Evolutionary conservation across 2,888 invertebrate species (phyloP).

Genomic region (Oscheius sp.): DNA sequence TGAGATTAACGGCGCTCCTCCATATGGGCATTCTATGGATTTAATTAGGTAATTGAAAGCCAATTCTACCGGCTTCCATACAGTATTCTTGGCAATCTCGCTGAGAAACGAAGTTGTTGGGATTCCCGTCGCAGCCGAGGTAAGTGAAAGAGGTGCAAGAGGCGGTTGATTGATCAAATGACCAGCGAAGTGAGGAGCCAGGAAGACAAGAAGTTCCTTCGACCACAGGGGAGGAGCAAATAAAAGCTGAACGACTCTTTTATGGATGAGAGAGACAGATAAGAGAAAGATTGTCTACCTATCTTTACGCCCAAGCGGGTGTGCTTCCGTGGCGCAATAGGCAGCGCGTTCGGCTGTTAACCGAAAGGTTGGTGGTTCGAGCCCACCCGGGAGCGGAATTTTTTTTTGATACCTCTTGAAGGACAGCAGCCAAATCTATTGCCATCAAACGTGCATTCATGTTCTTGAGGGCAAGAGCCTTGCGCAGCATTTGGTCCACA

Average conservation of each 20-base stretch:
- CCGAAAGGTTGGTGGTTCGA: constrained; percentile 70
- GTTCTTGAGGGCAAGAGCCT: constrained; percentile 54
- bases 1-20: constrained; percentile 1
- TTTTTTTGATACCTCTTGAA: constrained; percentile 38
- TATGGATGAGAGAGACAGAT: too few species aligned
- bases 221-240: constrained; percentile 35
- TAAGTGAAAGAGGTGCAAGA: constrained; percentile 57
- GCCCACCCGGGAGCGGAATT: constrained; percentile 65
- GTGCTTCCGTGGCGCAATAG: constrained; percentile 61
- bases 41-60: too few species aligned
- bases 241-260: constrained; percentile 36
- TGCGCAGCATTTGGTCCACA: constrained; percentile 39
- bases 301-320: too few species aligned
- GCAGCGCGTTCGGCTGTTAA: constrained; percentile 70
- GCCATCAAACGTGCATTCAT: constrained; percentile 61
- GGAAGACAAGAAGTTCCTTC: constrained; percentile 38
- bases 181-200: constrained; percentile 86
- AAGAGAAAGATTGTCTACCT: too few species aligned
- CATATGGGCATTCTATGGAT: constrained; percentile 16
- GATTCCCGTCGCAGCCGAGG: constrained; percentile 62
- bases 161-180: constrained; percentile 14
- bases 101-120: constrained; percentile 58
- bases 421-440: constrained; percentile 59
- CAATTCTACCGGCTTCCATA: constrained; percentile 35
- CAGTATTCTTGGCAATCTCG: constrained; percentile 56